These are phyloP conservation scores for Orestias chungarensis DNA, from an alignment of 2,797 vertebrate species.

Conservation along the genomic window DNA sequence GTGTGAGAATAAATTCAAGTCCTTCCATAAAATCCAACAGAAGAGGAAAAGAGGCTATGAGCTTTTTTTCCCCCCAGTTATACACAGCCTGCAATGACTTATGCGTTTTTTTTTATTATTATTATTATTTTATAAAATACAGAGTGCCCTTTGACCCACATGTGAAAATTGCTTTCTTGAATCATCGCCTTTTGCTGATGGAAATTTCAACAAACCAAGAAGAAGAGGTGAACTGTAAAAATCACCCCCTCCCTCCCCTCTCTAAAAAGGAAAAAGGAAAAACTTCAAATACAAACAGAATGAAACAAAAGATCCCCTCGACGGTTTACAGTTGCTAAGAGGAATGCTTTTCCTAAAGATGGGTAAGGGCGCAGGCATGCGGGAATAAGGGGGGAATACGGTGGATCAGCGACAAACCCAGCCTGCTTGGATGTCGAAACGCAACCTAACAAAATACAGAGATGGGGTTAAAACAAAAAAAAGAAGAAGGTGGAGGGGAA, in stretches of 20 bases:
- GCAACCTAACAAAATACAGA: slow-evolving; percentile 36
- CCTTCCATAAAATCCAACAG: slow-evolving; percentile 87
- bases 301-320: slow-evolving; percentile 60
- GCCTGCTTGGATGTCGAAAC: slow-evolving; percentile 54
- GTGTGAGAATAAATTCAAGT: slow-evolving; percentile 76
- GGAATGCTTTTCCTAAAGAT: slow-evolving; percentile 90
- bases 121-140: slow-evolving; percentile 85
- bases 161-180: slow-evolving; percentile 61
- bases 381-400: not conserved
- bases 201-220: slow-evolving; percentile 61
- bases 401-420: slow-evolving; percentile 60
- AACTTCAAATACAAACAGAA: not conserved
- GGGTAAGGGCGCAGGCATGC: slow-evolving; percentile 82
- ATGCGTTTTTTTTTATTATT: slow-evolving; percentile 55
- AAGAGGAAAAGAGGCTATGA: slow-evolving; percentile 82
- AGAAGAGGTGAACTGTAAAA: slow-evolving; percentile 63
- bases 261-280: slow-evolving; percentile 31
- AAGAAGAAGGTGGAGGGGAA: slow-evolving; percentile 10
- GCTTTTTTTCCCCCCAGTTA: slow-evolving; percentile 51
- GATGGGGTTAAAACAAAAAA: slow-evolving; percentile 7
- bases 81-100: slow-evolving; percentile 87
- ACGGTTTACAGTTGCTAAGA: slow-evolving; percentile 79
- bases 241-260: slow-evolving; percentile 54
- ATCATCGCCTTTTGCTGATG: slow-evolving; percentile 60
- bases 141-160: slow-evolving; percentile 67